Percentiles rank a stretch among this genome's conserved stretches.
Evolutionary conservation across 2,888 invertebrate genomes (phyloP).

Genomic region (Tineola bisselliella): DNA sequence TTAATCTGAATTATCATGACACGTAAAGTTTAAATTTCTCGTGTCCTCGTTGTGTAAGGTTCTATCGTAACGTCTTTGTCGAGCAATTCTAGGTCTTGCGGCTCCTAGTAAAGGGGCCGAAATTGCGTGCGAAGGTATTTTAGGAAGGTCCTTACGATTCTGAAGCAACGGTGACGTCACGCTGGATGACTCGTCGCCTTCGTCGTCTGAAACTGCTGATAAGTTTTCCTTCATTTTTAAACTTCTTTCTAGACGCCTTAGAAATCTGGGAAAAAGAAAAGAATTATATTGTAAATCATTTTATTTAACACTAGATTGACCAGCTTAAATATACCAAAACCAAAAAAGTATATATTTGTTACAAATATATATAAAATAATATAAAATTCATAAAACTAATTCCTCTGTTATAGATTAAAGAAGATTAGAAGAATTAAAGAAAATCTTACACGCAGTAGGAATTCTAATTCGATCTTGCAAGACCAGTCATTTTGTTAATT

Average conservation of each 20-base stretch:
- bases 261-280: conserved; percentile 60
- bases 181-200: conserved; percentile 70
- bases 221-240: conserved; percentile 73
- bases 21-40: conserved; percentile 49
- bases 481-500: no score
- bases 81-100: conserved; percentile 52
- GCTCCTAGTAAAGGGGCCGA: conserved; percentile 57
- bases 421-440: no score
- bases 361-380: no score
- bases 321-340: no score
- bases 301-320: neutral
- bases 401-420: no score
- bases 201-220: conserved; percentile 69
- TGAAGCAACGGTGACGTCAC: conserved; percentile 72
- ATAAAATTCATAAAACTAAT: no score
- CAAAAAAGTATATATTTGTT: no score
- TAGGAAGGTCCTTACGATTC: conserved; percentile 44
- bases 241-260: conserved; percentile 76
- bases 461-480: no score
- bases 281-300: no score
- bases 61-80: conserved; percentile 56
- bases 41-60: conserved; percentile 54
- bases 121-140: conserved; percentile 47
- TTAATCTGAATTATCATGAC: conserved; percentile 58
- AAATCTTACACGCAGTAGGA: no score